phyloP scores from a whole-genome alignment of 1,140 invertebrate genomes.

The Drosophila ironensis region DNA sequence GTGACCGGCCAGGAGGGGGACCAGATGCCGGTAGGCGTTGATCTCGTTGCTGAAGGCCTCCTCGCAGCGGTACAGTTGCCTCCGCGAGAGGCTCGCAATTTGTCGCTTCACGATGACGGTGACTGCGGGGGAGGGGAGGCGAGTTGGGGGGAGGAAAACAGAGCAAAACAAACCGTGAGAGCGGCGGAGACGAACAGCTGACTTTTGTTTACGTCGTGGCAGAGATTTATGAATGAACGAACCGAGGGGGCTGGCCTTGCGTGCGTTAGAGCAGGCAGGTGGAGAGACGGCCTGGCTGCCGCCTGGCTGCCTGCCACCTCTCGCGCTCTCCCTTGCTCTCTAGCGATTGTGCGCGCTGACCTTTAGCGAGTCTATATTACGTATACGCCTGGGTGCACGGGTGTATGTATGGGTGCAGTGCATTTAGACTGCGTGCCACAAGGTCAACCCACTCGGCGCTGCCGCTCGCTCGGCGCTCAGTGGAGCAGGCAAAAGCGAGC shows the following conservation, averaged over 20 bases:
- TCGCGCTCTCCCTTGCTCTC: conserved; percentile 10
- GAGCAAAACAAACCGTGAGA: conserved; percentile 29
- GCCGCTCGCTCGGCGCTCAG: conserved; percentile 31
- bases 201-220: conserved; percentile 61
- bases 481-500: conserved; percentile 28
- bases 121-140: conserved; percentile 17
- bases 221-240: conserved; percentile 75
- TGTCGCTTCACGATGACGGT: conserved; percentile 78
- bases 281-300: not conserved
- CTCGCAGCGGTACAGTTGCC: conserved; percentile 73
- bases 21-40: conserved; percentile 65
- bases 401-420: conserved; percentile 37
- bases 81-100: conserved; percentile 71
- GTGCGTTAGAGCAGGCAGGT: conserved; percentile 37
- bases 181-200: conserved; percentile 53
- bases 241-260: conserved; percentile 33
- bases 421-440: conserved; percentile 75
- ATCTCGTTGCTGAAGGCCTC: conserved; percentile 80
- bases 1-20: conserved; percentile 63
- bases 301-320: not conserved
- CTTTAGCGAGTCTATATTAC: conserved; percentile 75
- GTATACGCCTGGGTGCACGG: conserved; percentile 40
- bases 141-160: conserved; percentile 8
- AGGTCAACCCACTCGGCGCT: conserved; percentile 58
- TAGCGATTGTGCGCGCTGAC: conserved; percentile 67